Percentiles rank a stretch among this genome's conserved stretches.
Conservation (phyloP, 2,888 invertebrate genomes). For the Tribolium freemani region DNA sequence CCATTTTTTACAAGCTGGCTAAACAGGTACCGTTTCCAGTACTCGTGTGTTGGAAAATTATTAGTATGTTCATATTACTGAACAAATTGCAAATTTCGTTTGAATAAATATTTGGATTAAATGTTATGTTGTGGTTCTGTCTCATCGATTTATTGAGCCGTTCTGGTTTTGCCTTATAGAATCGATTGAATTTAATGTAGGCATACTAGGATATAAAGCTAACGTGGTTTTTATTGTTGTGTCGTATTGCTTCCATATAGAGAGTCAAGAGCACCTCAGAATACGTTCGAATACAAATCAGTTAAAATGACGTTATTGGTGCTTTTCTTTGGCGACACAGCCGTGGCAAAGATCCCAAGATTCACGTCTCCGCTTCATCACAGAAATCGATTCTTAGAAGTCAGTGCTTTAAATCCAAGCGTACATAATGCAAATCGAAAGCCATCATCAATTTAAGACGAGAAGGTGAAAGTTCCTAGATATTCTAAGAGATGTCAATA, state of each 20-base stretch:
- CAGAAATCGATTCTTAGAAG: slow-evolving; percentile 21
- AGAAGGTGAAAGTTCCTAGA: slow-evolving; percentile 26
- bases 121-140: neutral
- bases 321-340: slow-evolving; percentile 20
- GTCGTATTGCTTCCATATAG: slow-evolving; percentile 33
- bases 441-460: slow-evolving; percentile 17
- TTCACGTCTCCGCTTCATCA: slow-evolving; percentile 8
- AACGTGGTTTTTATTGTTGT: slow-evolving; percentile 35
- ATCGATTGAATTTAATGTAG: slow-evolving; percentile 24
- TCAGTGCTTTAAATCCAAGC: neutral
- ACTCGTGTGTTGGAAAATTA: neutral
- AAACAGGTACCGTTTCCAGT: neutral
- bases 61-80: too few species aligned
- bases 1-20: neutral
- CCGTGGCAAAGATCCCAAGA: neutral
- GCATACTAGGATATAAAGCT: slow-evolving; percentile 29
- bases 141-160: slow-evolving; percentile 2
- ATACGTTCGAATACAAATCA: slow-evolving; percentile 38
- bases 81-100: neutral
- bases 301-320: slow-evolving; percentile 39
- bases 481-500: slow-evolving; percentile 25
- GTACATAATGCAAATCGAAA: slow-evolving; percentile 25
- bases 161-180: slow-evolving; percentile 22
- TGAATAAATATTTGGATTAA: neutral
- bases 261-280: slow-evolving; percentile 20